Evolutionary conservation across 2,113 vertebrate genomes (phyloP).

Genomic region (Phycodurus eques): DNA sequence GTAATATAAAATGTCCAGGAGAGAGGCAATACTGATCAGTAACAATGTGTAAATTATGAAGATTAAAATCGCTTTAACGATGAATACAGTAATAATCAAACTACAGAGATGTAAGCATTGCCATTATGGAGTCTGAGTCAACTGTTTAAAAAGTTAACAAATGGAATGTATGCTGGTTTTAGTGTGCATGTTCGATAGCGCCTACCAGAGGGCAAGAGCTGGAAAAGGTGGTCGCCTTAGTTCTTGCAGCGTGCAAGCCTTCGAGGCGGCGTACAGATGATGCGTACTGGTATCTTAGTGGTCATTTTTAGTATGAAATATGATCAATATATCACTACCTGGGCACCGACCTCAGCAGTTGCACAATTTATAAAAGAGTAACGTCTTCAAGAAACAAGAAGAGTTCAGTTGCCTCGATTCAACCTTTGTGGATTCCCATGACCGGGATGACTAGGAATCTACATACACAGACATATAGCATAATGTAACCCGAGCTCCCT

Average conservation of each 20-base stretch:
- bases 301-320: too few relatives aligned
- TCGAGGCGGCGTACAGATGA: neutral
- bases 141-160: neutral
- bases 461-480: conserved; percentile 4
- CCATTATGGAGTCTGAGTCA: neutral
- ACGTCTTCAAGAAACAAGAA: neutral
- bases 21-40: too few relatives aligned
- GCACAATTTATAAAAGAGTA: neutral
- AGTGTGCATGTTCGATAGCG: neutral
- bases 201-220: neutral
- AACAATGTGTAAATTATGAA: too few relatives aligned
- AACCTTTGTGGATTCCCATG: neutral
- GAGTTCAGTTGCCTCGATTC: neutral
- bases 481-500: conserved; percentile 81
- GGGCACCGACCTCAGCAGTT: conserved; percentile 5
- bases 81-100: too few relatives aligned
- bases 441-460: neutral
- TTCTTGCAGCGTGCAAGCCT: neutral
- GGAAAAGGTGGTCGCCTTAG: too few relatives aligned
- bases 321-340: neutral
- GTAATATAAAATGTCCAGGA: too few relatives aligned
- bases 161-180: neutral
- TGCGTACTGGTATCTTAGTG: too few relatives aligned
- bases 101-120: neutral
- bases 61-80: too few relatives aligned